phyloP scores from a whole-genome alignment of 2,888 invertebrate genomes.

The Plagodis pulveraria region DNA sequence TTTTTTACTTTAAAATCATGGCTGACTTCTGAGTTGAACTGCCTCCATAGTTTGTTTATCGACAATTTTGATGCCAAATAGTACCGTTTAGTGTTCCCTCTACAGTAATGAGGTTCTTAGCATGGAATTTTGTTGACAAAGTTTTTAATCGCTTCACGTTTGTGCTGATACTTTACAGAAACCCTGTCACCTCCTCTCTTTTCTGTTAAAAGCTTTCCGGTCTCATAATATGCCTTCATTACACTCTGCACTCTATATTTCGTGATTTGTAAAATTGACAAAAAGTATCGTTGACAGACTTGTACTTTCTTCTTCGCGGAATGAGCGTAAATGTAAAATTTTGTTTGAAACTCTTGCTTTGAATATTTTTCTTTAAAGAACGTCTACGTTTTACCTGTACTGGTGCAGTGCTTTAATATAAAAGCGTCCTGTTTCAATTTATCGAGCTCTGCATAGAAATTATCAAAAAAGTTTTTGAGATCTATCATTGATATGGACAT shows the following conservation, averaged over 20 bases:
- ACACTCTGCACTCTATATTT: not conserved
- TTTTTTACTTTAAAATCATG: not conserved
- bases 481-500: not conserved
- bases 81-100: conserved; percentile 2
- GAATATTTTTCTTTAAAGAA: not conserved
- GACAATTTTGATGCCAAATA: conserved; percentile 1
- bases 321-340: not conserved
- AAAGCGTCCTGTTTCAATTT: not conserved
- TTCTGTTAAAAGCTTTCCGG: conserved; percentile 1
- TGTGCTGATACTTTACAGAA: not conserved
- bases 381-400: not conserved
- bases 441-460: not conserved
- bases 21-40: not conserved
- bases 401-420: conserved; percentile 1
- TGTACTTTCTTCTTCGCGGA: not conserved
- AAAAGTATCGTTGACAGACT: conserved; percentile 5
- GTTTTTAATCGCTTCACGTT: not conserved
- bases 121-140: not conserved
- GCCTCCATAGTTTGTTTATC: not conserved
- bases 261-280: not conserved
- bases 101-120: conserved; percentile 4
- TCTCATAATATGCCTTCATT: conserved; percentile 1
- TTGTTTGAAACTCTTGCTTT: not conserved
- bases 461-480: not conserved
- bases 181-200: conserved; percentile 1